Conservation (phyloP, 2,797 vertebrate genomes). For the Lepus townsendii region DNA sequence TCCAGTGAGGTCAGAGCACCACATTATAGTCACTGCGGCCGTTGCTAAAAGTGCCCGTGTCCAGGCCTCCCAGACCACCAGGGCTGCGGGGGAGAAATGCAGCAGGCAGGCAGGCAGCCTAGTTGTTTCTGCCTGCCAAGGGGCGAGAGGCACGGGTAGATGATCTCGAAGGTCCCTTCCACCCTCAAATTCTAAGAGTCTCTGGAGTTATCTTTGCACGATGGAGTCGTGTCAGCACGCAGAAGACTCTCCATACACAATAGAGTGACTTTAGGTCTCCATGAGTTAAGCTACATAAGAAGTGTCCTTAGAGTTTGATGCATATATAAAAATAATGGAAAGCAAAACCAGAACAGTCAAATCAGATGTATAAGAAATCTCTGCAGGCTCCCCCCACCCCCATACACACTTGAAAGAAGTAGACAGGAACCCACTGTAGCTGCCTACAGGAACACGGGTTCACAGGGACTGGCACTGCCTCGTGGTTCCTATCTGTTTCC, state of each 20-base stretch:
- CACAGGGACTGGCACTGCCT: not conserved
- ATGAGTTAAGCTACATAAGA: not conserved
- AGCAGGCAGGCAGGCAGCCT: not conserved
- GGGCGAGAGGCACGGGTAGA: conserved; percentile 16
- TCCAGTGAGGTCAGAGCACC: not conserved
- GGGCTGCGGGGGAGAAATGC: not conserved
- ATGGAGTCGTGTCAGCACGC: not conserved
- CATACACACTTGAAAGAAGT: not conserved
- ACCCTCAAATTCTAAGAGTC: conserved; percentile 60
- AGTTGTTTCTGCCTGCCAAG: not conserved
- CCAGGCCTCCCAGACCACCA: not conserved
- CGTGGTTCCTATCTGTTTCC: not conserved
- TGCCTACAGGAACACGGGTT: not conserved
- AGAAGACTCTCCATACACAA: not conserved
- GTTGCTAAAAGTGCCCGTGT: not conserved
- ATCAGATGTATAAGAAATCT: not conserved
- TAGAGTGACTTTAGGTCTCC: not conserved
- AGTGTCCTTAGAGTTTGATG: not conserved
- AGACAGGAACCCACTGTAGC: not conserved
- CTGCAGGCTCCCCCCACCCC: not conserved
- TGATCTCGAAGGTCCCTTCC: conserved; percentile 82
- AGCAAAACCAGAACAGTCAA: not conserved
- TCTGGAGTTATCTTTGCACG: conserved; percentile 27
- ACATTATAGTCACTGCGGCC: not conserved
- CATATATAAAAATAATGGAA: not conserved